Evolutionary conservation across 2,113 vertebrate genomes (phyloP), one percentile per base, ranked within the genome.

Genomic region (Cheilinus undulatus): DNA sequence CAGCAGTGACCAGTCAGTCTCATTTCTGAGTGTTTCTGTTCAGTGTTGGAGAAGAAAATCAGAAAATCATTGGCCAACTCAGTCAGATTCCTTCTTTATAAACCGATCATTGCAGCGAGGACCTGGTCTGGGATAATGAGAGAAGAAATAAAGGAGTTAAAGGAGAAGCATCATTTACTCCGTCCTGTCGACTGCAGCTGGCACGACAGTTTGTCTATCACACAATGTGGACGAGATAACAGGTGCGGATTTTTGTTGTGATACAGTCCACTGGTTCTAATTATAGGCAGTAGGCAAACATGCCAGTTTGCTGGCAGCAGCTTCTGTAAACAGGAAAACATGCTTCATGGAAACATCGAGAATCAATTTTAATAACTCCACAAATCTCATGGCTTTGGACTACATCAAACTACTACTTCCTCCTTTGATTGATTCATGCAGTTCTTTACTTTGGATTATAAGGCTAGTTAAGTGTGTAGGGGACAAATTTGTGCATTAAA

Each of bases 191-290:
- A 30, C 46, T 34, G 54, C 57, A 48, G 23, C 69, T 78, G 66
- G 60, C 24, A 13, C 58, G 53, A 15, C 42, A 67, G 49, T 54
- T 70, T 65, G 59, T 73, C 42, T 17, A 26, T 63, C 46, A 22
- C 50, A 57, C 23, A n/a, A 49, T 60, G 17, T 52, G 15, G 23
- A 52, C 20, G 53, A 49, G 15, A 70, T 28, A 51, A 38, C 54
- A 66, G 52, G 54, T 45, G 69, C 54, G 27, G 10, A 32, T 63
- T 61, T 70, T n/a, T 48, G 20, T 49, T 26, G 19, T 2, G 20
- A 61, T 59, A n/a, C 56, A 72, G 52, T 48, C 58, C 40, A 36
- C 7, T 27, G 26, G 23, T n/a, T 73, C 54, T 34, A 53, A 76
- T 73, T 43, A 62, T 22, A 1, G 34, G 46, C 1, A n/a, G 9